Percentiles rank a stretch among this genome's conserved stretches.
Evolutionary conservation across 2,888 invertebrate species (phyloP).

Genomic region (Polyploca ridens): DNA sequence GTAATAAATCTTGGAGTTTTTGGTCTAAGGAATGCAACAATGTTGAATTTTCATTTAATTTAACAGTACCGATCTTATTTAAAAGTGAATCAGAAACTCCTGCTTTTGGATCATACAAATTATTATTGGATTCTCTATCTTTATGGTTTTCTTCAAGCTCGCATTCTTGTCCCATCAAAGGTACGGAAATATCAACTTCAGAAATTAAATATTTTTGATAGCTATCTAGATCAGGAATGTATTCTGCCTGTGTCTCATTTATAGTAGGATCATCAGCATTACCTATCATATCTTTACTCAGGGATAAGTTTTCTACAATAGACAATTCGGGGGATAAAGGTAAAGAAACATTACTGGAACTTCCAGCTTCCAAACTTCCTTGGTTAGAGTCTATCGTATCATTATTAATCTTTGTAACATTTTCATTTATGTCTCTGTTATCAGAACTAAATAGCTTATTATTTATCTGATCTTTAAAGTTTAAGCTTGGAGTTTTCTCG

Average conservation of each 20-base stretch:
- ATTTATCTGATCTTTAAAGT: constrained; percentile 21
- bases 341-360: constrained; percentile 65
- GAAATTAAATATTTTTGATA: constrained; percentile 55
- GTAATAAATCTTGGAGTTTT: constrained; percentile 58
- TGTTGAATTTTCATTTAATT: constrained; percentile 49
- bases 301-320: constrained; percentile 70
- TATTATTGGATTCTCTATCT: constrained; percentile 21
- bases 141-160: constrained; percentile 40
- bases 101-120: constrained; percentile 25
- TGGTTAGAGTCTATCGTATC: constrained; percentile 16
- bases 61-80: constrained; percentile 50
- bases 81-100: constrained; percentile 54
- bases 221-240: constrained; percentile 26
- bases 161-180: constrained; percentile 66
- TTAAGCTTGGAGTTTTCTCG: constrained; percentile 41
- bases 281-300: constrained; percentile 54
- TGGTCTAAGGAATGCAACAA: constrained; percentile 61
- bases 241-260: constrained; percentile 47
- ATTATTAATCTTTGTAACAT: constrained; percentile 13
- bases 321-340: constrained; percentile 74
- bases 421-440: constrained; percentile 6
- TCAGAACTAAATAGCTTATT: not conserved
- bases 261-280: constrained; percentile 42
- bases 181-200: constrained; percentile 58
- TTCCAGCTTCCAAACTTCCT: constrained; percentile 35